Evolutionary conservation across 2,113 vertebrate genomes (phyloP), one percentile per base, ranked within the genome.

Genomic region (Coregonus clupeaformis): DNA sequence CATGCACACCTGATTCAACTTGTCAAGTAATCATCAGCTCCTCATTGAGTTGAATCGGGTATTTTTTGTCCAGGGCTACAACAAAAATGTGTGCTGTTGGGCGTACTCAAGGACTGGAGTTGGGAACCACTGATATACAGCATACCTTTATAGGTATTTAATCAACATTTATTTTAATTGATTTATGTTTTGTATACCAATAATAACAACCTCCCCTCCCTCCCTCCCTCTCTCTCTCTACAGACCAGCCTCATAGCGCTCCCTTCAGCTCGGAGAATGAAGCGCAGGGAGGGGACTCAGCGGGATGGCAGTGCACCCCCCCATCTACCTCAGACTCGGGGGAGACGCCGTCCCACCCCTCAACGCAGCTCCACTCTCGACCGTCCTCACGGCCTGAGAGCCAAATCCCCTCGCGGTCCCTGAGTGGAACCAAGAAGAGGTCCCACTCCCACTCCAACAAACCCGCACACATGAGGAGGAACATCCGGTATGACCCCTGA

Each of bases 261-360:
- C 88, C 90, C 86, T 94, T 94, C 90, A 93, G 92, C 77, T 81
- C 93, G 5, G 95, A 97, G 76, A 94, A 92, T 87, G 93, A 93
- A 77, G 93, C 95, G 70, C 92, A 94, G 42, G 86, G 88, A 30
- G 86, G 88, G 0, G 94, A 95, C 86, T 92, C 94, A 74, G 94
- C 92, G 78, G 94, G 92, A 79, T 96, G 91, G 94, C 95, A 95
- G 77, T 92, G 93, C 89, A 95, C 93, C 85, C 94, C 94, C 88
- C 94, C 95, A 93, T 96, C 96, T 95, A 96, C 96, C 94, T 97
- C 96, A 93, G 95, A 93, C 85, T 94, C 94, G 77, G 95, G 92
- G 83, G 94, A 95, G 91, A 92, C 91, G 82, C 91, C 94, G 47
- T 79, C 80, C 25, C 87, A 76, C 49, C 49, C 49, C 49, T 52